Evolutionary conservation across 2,113 vertebrate genomes (phyloP).

Genomic region (Nansenia antarctica): DNA sequence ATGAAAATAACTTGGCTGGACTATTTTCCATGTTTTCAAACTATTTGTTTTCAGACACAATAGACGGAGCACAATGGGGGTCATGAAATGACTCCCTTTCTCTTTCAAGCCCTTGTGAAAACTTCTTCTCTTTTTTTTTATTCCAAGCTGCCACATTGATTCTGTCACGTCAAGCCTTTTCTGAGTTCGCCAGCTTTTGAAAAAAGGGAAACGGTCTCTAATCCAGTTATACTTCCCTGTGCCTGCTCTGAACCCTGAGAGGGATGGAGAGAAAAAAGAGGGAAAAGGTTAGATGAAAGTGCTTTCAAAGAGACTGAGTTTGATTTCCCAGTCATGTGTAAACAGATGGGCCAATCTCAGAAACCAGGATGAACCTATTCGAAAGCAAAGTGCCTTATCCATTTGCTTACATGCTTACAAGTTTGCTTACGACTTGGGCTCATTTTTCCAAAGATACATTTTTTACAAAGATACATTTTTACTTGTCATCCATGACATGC

Average conservation of each 20-base stretch:
- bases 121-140: slow-evolving; percentile 65
- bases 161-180: slow-evolving; percentile 81
- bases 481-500: background rate
- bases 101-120: slow-evolving; percentile 47
- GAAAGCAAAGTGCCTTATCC: background rate
- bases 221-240: slow-evolving; percentile 18
- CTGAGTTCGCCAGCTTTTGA: slow-evolving; percentile 82
- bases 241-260: slow-evolving; percentile 11
- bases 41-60: background rate
- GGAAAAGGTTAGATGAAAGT: background rate
- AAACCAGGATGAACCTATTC: background rate
- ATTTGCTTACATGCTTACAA: background rate
- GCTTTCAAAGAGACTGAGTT: background rate
- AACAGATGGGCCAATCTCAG: background rate
- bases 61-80: background rate
- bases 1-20: background rate
- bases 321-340: background rate
- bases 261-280: background rate
- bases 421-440: background rate
- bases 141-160: slow-evolving; percentile 83
- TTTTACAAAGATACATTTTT: background rate
- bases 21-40: background rate
- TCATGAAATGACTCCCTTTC: background rate
- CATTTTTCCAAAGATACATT: no score
- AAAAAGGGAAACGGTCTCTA: background rate